Percentiles rank a stretch among this genome's conserved stretches.
These are phyloP conservation scores for Mormyrus lacerda DNA, from an alignment of 2,113 vertebrate species.

Conservation along the genomic window DNA sequence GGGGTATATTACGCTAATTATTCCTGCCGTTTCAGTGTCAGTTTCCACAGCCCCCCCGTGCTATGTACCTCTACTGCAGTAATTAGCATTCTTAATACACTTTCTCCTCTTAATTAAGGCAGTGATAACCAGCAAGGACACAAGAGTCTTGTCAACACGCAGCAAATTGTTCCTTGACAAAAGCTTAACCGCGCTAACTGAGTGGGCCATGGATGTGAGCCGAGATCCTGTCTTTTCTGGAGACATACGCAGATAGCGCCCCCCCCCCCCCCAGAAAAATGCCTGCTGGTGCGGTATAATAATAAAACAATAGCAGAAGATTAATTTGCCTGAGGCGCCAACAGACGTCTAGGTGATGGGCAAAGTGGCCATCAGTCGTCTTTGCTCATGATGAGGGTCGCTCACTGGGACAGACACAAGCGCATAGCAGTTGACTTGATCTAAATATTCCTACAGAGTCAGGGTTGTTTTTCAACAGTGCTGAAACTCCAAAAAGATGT, in stretches of 20 bases:
- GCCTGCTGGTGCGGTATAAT: neutral
- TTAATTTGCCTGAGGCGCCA: neutral
- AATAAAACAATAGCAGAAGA: neutral
- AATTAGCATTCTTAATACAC: slow-evolving; percentile 53
- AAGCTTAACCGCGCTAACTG: neutral
- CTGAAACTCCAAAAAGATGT: slow-evolving; percentile 8
- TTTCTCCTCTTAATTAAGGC: slow-evolving; percentile 20
- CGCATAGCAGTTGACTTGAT: slow-evolving; percentile 45
- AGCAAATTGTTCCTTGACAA: neutral
- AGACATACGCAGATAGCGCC: neutral
- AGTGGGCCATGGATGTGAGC: neutral
- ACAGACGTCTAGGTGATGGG: neutral
- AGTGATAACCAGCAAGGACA: slow-evolving; percentile 12
- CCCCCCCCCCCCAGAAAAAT: neutral
- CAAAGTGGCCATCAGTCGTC: neutral
- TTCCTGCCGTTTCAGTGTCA: slow-evolving; percentile 55
- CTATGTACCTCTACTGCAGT: slow-evolving; percentile 53
- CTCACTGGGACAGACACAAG: slow-evolving; percentile 13
- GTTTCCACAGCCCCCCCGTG: slow-evolving; percentile 39
- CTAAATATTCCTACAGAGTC: slow-evolving; percentile 41
- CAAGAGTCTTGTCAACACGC: slow-evolving; percentile 8
- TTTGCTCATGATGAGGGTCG: neutral
- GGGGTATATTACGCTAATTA: slow-evolving; percentile 53
- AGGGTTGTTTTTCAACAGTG: neutral
- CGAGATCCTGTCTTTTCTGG: neutral